These are phyloP conservation scores for Hydrocynus forskahlii DNA, from an alignment of 2,797 vertebrate genomes.

Conservation along the genomic window DNA sequence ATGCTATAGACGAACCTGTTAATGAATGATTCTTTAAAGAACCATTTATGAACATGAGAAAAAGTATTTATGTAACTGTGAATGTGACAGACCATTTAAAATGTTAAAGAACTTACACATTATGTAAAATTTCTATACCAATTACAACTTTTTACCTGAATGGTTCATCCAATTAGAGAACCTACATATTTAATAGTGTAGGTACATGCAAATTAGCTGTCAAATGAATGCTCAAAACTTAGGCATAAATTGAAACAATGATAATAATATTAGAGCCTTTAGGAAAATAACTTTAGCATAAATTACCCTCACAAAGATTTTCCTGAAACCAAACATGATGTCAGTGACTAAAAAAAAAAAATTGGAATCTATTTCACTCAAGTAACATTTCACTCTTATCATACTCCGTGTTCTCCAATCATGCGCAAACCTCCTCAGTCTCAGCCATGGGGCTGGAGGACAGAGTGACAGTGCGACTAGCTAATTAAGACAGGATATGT, in stretches of 20 bases:
- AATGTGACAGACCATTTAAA: too few relatives aligned
- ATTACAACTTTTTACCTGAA: background rate
- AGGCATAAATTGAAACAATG: background rate
- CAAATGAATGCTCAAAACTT: background rate
- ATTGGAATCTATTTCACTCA: constrained; percentile 3
- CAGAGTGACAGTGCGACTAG: constrained; percentile 78
- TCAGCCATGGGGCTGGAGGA: constrained; percentile 71
- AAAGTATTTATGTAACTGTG: too few relatives aligned
- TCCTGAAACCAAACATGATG: constrained; percentile 15
- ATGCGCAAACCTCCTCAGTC: constrained; percentile 66
- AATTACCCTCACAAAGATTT: background rate
- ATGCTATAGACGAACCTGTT: too few relatives aligned
- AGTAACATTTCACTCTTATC: constrained; percentile 64
- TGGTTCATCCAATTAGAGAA: background rate
- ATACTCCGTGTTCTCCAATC: constrained; percentile 71
- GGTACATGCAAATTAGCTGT: background rate
- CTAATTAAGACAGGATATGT: constrained; percentile 74
- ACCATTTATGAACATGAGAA: too few relatives aligned
- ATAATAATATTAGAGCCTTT: background rate
- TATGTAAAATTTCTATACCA: background rate
- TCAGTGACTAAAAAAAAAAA: background rate
- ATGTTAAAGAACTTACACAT: background rate
- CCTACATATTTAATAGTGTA: background rate
- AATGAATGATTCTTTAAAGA: too few relatives aligned
- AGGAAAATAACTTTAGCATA: background rate